Percentiles rank a stretch among this genome's conserved stretches.
Evolutionary conservation across 2,113 vertebrate species (phyloP).

Genomic region (Spea bombifrons): DNA sequence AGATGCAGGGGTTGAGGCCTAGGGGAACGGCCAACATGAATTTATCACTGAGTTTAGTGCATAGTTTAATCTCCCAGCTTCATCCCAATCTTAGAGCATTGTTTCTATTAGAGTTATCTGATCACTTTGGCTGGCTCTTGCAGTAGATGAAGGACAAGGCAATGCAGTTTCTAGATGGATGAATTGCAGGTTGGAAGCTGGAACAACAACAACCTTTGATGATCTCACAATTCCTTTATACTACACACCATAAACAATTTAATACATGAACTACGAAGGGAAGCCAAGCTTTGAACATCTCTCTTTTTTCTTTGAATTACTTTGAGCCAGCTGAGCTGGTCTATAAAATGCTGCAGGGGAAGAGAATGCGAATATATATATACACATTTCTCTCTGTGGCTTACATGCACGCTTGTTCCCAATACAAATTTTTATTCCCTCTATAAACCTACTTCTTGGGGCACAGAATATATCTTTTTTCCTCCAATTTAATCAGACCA

Average conservation of each 20-base stretch:
- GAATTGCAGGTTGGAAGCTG: not conserved
- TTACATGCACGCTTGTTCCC: not conserved
- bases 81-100: too few species aligned
- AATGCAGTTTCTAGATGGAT: not conserved
- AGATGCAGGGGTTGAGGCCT: too few species aligned
- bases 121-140: too few species aligned
- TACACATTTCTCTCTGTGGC: not conserved
- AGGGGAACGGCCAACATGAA: too few species aligned
- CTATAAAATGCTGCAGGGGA: not conserved
- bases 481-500: slow-evolving; percentile 33
- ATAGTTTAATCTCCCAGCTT: too few species aligned
- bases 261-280: not conserved
- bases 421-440: slow-evolving; percentile 1
- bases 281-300: not conserved
- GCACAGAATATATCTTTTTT: slow-evolving; percentile 6
- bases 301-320: not conserved
- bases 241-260: slow-evolving; percentile 1
- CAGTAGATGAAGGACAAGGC: too few species aligned
- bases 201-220: not conserved
- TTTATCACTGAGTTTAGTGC: too few species aligned
- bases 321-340: not conserved
- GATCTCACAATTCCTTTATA: slow-evolving; percentile 1
- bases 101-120: too few species aligned
- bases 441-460: slow-evolving; percentile 18
- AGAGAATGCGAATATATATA: not conserved